Conservation (phyloP, 2,888 invertebrate species). For the Urechis unicinctus region DNA sequence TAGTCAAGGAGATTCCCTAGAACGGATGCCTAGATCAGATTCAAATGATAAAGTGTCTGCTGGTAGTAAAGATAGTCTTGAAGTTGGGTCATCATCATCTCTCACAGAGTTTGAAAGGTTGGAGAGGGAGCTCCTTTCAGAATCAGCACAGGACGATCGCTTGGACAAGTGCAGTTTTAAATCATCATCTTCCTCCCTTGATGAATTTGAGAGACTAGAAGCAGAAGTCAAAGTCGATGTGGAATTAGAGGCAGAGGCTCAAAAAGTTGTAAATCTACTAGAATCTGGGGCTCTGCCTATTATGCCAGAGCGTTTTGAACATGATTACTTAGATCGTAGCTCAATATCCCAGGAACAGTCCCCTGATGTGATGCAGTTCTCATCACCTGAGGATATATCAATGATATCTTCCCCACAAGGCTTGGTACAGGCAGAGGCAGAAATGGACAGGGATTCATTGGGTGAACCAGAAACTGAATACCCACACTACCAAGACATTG, state of each 20-base stretch:
- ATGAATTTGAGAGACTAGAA: constrained; percentile 47
- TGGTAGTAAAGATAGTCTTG: constrained; percentile 32
- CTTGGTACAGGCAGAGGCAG: constrained; percentile 2
- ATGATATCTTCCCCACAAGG: background rate
- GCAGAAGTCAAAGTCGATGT: constrained; percentile 28
- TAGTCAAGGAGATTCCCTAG: constrained; percentile 57
- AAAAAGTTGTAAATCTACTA: constrained; percentile 45
- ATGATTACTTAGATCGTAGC: constrained; percentile 2
- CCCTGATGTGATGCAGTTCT: constrained; percentile 6
- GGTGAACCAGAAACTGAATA: constrained; percentile 8
- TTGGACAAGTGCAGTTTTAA: constrained; percentile 24
- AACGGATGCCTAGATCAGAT: constrained; percentile 28
- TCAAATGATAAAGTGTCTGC: constrained; percentile 59
- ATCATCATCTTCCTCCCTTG: constrained; percentile 42
- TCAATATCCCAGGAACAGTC: constrained; percentile 12
- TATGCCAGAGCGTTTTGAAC: constrained; percentile 1
- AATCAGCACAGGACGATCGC: constrained; percentile 4
- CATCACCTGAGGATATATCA: background rate
- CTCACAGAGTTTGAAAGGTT: constrained; percentile 87
- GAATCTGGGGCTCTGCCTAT: constrained; percentile 39
- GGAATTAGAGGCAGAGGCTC: constrained; percentile 46
- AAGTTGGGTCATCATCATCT: constrained; percentile 55
- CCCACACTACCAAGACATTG: constrained; percentile 20
- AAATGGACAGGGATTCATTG: constrained; percentile 13
- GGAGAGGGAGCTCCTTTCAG: constrained; percentile 62